Conservation (phyloP, 2,797 vertebrate genomes). For the Hafferia zeledoni region DNA sequence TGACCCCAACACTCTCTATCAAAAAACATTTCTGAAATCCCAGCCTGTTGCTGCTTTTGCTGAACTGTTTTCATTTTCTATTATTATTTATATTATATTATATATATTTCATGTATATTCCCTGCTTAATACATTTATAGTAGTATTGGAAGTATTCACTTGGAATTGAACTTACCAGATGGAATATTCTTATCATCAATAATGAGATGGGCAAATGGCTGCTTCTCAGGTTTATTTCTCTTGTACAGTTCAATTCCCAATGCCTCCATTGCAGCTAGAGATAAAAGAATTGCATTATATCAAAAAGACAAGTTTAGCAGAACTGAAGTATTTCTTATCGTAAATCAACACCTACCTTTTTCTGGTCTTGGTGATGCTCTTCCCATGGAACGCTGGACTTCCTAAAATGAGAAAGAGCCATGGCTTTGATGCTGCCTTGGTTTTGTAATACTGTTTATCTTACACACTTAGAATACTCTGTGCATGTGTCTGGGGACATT, state of each 20-base stretch:
- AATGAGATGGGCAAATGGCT: conserved; percentile 81
- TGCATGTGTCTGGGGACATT: not conserved
- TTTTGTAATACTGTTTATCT: not conserved
- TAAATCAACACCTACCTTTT: conserved; percentile 68
- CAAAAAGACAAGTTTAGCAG: not conserved
- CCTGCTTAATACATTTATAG: not conserved
- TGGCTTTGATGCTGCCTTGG: not conserved
- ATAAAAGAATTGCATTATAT: conserved; percentile 55
- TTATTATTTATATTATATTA: too few relatives aligned
- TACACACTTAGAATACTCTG: not conserved
- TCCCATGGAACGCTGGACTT: conserved; percentile 73
- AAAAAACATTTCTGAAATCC: not conserved
- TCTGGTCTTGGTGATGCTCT: conserved; percentile 67
- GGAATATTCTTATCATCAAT: conserved; percentile 79
- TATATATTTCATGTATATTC: not conserved
- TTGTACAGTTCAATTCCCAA: conserved; percentile 66
- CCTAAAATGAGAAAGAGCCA: conserved; percentile 70
- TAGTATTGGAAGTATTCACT: not conserved
- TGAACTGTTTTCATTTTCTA: not conserved
- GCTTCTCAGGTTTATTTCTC: conserved; percentile 68
- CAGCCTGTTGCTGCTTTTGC: not conserved
- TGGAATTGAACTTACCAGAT: conserved; percentile 71
- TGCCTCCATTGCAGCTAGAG: conserved; percentile 70
- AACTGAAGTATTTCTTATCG: not conserved
- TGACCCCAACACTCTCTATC: not conserved